Evolutionary conservation across 2,113 vertebrate species (phyloP).

Genomic region (Paradisaea rubra): DNA sequence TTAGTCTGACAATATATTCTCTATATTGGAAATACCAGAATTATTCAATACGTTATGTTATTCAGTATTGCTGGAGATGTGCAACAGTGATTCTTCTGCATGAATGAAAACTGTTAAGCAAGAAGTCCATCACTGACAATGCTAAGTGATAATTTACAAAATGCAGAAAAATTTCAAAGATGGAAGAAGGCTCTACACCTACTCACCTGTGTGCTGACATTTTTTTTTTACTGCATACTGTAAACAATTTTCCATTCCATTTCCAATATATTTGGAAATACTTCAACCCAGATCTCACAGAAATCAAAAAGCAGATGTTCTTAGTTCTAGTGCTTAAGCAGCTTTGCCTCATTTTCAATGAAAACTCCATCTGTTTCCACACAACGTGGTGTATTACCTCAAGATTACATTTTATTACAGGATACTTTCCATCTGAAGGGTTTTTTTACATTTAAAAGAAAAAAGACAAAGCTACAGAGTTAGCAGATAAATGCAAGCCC

Average conservation of each 20-base stretch:
- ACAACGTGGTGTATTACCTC: not conserved
- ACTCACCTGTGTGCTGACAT: not conserved
- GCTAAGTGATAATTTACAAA: not conserved
- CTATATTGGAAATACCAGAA: not conserved
- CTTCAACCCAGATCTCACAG: not conserved
- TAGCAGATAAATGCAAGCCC: not conserved
- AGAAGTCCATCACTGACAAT: not conserved
- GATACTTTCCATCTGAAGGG: conserved; percentile 6
- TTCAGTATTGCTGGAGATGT: not conserved
- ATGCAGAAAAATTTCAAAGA: not conserved
- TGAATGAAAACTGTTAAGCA: not conserved
- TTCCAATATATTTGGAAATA: conserved; percentile 17
- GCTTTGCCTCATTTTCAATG: conserved; percentile 25
- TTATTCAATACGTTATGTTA: not conserved
- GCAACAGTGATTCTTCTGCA: not conserved
- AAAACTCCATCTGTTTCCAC: conserved; percentile 49
- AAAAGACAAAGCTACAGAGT: not conserved
- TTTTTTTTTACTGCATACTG: not conserved
- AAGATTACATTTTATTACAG: conserved; percentile 22
- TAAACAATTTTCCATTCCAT: not conserved
- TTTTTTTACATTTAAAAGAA: not conserved
- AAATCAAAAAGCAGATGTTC: conserved; percentile 46
- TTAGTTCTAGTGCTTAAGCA: not conserved
- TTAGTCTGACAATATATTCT: not conserved
- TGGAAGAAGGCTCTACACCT: not conserved